Percentiles rank a stretch among this genome's conserved stretches.
These are phyloP conservation scores for Oophaga sylvatica DNA, from an alignment of 2,797 vertebrate species.

Conservation along the genomic window DNA sequence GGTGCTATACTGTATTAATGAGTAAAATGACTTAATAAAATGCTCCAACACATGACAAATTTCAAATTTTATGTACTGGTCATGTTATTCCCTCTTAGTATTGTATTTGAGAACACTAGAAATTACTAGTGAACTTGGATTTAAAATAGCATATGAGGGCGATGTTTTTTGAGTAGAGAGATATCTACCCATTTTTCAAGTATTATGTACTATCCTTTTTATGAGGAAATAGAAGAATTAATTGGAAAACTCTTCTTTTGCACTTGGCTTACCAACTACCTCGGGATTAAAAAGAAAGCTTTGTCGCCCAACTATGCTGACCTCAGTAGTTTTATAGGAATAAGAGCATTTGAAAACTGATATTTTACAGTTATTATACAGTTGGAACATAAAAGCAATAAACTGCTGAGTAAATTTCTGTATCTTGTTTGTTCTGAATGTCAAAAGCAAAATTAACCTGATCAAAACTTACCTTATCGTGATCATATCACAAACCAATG, in stretches of 20 bases:
- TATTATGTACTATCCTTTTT: not conserved
- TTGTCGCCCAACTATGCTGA: not conserved
- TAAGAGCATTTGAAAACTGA: not conserved
- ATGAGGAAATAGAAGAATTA: constrained; percentile 1
- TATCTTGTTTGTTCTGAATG: not conserved
- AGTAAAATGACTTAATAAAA: too few species aligned
- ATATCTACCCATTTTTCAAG: not conserved
- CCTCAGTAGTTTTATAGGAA: not conserved
- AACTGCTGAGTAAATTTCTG: not conserved
- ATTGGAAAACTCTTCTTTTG: not conserved
- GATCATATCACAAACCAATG: not conserved
- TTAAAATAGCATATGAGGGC: not conserved
- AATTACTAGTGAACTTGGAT: not conserved
- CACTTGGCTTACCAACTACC: not conserved
- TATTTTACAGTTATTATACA: not conserved
- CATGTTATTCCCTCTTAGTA: not conserved
- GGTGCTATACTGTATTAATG: too few species aligned
- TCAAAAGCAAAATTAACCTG: constrained; percentile 1
- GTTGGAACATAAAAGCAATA: not conserved
- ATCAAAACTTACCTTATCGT: not conserved
- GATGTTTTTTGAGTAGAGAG: not conserved
- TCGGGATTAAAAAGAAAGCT: not conserved
- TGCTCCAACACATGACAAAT: not conserved
- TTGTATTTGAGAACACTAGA: not conserved
- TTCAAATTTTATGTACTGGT: not conserved